Evolutionary conservation across 2,797 vertebrate species (phyloP), one percentile per base, ranked within the genome.

Genomic region (Malurus splendens): DNA sequence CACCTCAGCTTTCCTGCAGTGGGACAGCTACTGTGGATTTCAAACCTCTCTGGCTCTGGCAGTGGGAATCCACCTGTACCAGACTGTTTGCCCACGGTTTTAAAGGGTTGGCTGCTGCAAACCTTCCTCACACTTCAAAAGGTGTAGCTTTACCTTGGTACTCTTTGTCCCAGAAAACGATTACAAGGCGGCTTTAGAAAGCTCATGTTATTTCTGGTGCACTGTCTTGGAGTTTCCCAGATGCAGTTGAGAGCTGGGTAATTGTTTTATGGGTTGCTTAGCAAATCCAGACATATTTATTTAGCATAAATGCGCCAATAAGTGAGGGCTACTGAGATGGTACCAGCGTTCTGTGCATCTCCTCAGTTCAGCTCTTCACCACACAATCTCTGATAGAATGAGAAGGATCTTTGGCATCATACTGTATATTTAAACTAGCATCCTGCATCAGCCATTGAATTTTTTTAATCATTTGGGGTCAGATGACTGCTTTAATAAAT

Each of bases 401-500:
- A 85, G 67, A 51, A 88, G 30, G 50, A 14, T 83, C 65, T 85
- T 62, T 15, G 27, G 32, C 41, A 48, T 71, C 36, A 32, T 14
- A 19, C 6, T 32, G 6, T 38, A 12, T 72, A 39, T 66, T 90
- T 65, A 65, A 87, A 77, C 44, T 47, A 71, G 18, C 74, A 88
- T 36, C 75, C 50, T 62, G 42, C 32, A 30, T 87, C 42, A 79
- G 80, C 32, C 45, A 54, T 7, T 27, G 61, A 71, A 54, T 93
- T 82, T 68, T 78, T 82, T 93, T 24, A 90, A 84, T 80, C 70
- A 65, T 14, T 5, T 54, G 59, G 79, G 71, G 71, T 92, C 70
- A 88, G 82, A 79, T 68, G 91, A 89, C 70, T 39, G 18, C 93
- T 96, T 95, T 93, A 95, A 95, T 93, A 92, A 94, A 90, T 77